These are phyloP conservation scores for Molorchus minor DNA, from an alignment of 2,888 invertebrate genomes.

Conservation along the genomic window DNA sequence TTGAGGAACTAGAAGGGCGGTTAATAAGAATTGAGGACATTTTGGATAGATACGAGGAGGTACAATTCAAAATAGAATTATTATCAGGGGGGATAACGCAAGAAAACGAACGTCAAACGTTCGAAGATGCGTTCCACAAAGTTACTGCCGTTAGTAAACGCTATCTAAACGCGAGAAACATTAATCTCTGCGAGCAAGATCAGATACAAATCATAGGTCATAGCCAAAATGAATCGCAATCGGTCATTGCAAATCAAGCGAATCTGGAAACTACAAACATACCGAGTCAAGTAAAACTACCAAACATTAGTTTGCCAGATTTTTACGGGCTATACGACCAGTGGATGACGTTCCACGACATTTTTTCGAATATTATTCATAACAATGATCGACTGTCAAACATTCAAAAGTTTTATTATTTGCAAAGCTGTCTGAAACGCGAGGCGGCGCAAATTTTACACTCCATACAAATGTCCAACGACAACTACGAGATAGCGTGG, in stretches of 20 bases:
- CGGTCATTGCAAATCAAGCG: neutral
- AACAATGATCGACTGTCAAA: slow-evolving; percentile 10
- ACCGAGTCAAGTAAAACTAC: slow-evolving; percentile 11
- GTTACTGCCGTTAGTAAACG: neutral
- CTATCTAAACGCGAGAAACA: neutral
- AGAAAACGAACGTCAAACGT: neutral
- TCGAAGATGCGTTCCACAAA: slow-evolving; percentile 5
- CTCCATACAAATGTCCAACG: slow-evolving; percentile 17
- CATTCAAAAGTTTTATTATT: slow-evolving; percentile 28
- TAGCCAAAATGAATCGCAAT: neutral
- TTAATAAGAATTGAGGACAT: neutral
- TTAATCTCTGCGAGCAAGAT: neutral
- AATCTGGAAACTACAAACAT: neutral
- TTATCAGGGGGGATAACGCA: neutral
- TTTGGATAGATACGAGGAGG: neutral
- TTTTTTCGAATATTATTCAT: slow-evolving; percentile 11
- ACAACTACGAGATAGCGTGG: slow-evolving; percentile 28
- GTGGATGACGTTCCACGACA: slow-evolving; percentile 17
- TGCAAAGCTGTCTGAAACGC: slow-evolving; percentile 21
- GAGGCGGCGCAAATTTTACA: slow-evolving; percentile 25
- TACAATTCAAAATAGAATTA: neutral
- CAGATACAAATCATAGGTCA: neutral
- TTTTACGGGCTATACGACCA: slow-evolving; percentile 10
- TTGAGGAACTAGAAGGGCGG: slow-evolving; percentile 1
- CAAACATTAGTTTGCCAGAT: slow-evolving; percentile 10